Evolutionary conservation across 1,140 invertebrate species (phyloP).

Genomic region (Magallana ariakensis): DNA sequence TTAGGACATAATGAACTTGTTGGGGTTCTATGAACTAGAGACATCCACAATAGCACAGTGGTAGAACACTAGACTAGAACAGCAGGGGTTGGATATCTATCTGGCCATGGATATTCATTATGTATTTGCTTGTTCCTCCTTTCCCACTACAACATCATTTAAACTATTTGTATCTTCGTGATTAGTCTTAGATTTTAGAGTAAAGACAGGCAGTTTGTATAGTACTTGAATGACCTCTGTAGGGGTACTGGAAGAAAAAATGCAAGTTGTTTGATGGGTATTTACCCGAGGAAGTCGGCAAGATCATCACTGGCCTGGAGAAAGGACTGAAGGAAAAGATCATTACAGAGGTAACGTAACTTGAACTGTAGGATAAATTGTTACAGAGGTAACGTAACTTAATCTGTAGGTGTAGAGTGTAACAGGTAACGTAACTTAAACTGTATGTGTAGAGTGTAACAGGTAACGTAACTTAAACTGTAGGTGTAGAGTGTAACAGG

Average conservation of each 20-base stretch:
- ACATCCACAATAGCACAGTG: no score
- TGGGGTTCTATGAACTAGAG: no score
- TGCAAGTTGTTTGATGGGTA: constrained; percentile 65
- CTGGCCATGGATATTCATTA: no score
- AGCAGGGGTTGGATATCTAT: constrained; percentile 50
- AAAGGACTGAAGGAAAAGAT: constrained; percentile 64
- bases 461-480: constrained; percentile 58
- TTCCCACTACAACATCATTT: background rate
- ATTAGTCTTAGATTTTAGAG: no score
- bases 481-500: no score
- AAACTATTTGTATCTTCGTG: background rate
- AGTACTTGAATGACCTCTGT: no score
- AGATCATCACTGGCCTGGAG: constrained; percentile 61
- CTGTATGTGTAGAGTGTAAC: constrained; percentile 56
- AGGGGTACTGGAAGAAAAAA: constrained; percentile 75
- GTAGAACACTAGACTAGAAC: no score
- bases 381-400: constrained; percentile 68
- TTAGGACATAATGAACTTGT: no score
- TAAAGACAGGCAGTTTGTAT: no score
- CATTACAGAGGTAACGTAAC: constrained; percentile 69
- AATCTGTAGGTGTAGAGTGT: constrained; percentile 43
- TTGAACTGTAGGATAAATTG: background rate
- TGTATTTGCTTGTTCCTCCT: no score
- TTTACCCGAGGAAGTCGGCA: constrained; percentile 59
- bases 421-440: constrained; percentile 64